Conservation (phyloP, 2,113 vertebrate genomes). For the Galemys pyrenaicus region DNA sequence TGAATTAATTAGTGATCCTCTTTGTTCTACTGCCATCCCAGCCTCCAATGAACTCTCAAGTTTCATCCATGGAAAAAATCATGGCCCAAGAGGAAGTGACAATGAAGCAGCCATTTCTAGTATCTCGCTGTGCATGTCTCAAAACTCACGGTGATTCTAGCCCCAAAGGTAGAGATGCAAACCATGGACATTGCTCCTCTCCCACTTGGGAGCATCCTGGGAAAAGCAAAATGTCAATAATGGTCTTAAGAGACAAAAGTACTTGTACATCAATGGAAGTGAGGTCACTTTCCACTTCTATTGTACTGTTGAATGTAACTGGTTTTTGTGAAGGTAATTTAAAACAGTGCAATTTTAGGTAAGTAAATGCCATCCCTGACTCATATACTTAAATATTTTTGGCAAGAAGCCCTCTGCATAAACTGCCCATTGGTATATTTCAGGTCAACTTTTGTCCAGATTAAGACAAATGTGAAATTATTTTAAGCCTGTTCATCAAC, state of each 20-base stretch:
- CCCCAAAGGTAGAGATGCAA: neutral
- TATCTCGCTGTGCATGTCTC: neutral
- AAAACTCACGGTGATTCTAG: neutral
- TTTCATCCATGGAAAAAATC: neutral
- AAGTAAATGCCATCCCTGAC: conserved; percentile 59
- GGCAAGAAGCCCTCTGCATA: conserved; percentile 64
- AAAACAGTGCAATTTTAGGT: conserved; percentile 55
- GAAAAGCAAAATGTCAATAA: neutral
- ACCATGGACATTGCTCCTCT: neutral
- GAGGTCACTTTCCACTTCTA: neutral
- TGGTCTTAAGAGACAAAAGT: neutral
- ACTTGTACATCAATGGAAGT: neutral
- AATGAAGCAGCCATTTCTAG: neutral
- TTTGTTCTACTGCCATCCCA: neutral
- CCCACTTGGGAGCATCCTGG: neutral
- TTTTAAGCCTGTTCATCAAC: conserved; percentile 61
- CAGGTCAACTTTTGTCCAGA: conserved; percentile 53
- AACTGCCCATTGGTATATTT: conserved; percentile 55
- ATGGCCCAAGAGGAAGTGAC: neutral
- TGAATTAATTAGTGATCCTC: conserved; percentile 18
- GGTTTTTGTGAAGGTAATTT: neutral
- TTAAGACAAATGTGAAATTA: conserved; percentile 65
- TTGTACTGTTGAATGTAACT: neutral
- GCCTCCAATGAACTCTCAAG: neutral
- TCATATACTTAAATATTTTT: conserved; percentile 59